Conservation (phyloP, 2,888 invertebrate species). For the Plusia festucae region DNA sequence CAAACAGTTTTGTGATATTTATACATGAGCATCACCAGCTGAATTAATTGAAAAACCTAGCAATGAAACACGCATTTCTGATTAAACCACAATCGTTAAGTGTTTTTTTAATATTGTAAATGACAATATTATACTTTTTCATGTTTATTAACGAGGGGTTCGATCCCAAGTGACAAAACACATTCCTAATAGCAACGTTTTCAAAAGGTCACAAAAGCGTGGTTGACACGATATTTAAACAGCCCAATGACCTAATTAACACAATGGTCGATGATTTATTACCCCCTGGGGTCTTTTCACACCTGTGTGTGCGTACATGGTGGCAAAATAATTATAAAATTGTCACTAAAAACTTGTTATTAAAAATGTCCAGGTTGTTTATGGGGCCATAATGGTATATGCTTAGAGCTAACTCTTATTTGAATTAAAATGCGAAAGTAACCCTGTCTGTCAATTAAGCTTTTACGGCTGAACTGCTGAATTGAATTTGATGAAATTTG, state of each 20-base stretch:
- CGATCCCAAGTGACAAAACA: neutral
- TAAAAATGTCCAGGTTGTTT: neutral
- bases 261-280: constrained; percentile 6
- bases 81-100: neutral
- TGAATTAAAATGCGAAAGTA: too few species aligned
- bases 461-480: too few species aligned
- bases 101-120: neutral
- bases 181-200: neutral
- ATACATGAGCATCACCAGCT: too few species aligned
- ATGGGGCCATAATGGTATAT: too few species aligned
- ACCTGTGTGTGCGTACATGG: constrained; percentile 2
- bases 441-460: too few species aligned
- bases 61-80: too few species aligned
- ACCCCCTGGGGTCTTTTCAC: constrained; percentile 5
- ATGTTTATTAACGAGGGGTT: neutral
- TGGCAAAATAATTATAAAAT: neutral
- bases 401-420: too few species aligned
- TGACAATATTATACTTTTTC: neutral
- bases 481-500: too few species aligned
- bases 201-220: constrained; percentile 6
- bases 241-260: constrained; percentile 12
- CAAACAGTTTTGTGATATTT: too few species aligned
- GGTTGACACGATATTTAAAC: constrained; percentile 7
- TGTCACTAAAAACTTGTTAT: too few species aligned
- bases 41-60: too few species aligned